A percentile compares a stretch with the other conserved stretches of the same genome.
Conservation (phyloP, 2,113 vertebrate genomes). For the Crotalus helleri region DNA sequence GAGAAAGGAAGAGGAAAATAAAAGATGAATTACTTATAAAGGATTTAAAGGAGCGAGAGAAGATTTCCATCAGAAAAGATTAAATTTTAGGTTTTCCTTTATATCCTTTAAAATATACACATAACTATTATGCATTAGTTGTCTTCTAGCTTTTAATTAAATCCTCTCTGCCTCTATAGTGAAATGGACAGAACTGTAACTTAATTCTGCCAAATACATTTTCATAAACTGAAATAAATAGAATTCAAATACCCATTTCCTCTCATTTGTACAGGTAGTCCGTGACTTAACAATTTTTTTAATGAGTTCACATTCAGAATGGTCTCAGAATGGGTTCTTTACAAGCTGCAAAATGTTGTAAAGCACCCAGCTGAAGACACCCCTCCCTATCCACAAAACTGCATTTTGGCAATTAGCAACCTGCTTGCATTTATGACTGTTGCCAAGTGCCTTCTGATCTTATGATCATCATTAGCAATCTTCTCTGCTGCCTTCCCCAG, state of each 20-base stretch:
- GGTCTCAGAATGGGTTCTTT: neutral
- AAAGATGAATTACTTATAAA: constrained; percentile 31
- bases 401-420: neutral
- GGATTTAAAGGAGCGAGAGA: constrained; percentile 4
- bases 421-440: neutral
- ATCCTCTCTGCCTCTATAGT: neutral
- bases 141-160: accelerated
- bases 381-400: neutral
- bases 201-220: neutral
- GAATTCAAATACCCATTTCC: neutral
- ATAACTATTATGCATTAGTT: accelerated
- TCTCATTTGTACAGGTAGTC: neutral
- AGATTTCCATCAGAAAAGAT: neutral
- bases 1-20: constrained; percentile 50
- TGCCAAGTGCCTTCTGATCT: neutral
- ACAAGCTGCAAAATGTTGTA: neutral
- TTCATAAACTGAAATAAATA: neutral
- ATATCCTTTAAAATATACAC: neutral
- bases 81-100: neutral
- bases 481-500: neutral
- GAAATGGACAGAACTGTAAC: neutral
- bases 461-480: neutral
- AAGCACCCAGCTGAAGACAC: neutral
- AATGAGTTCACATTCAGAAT: neutral
- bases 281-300: neutral